Evolutionary conservation across 2,797 vertebrate species (phyloP), one percentile per base, ranked within the genome.

Genomic region (Antennarius maculatus): DNA sequence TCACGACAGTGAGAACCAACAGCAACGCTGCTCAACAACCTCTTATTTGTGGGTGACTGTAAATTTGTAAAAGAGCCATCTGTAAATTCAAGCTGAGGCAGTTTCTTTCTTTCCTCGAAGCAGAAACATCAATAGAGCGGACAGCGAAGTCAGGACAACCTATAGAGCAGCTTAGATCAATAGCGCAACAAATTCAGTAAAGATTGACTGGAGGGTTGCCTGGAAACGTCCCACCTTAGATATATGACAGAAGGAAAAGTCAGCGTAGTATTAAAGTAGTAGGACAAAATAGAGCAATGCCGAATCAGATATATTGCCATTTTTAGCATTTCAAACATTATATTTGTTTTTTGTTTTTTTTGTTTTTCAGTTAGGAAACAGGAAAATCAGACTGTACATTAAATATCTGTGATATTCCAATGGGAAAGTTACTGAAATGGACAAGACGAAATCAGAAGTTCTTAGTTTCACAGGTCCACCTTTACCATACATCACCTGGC

Each of bases 131-230:
- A 84, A 86, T 88, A 86, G 75, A 8, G 16, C 18, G 62, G 66
- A 53, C 71, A 71, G 74, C 79, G 82, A 78, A 76, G 67, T 81
- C 85, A 77, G 84, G 80, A 88, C 81, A 89, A 88, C 87, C 77
- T 86, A 89, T 86, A 87, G 86, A 79, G 76, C 56, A 74, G 80
- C 79, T 86, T 66, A 61, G 83, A 89, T 91, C 86, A n/a, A 90
- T 90, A 74, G 69, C 28, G 16, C 80, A 86, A 89, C 90, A 90
- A 90, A 92, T 82, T 87, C 87, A 74, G 88, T 86, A 85, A 89
- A 89, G 88, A 92, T 89, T 88, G 86, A 91, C 84, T 84, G 76
- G 85, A 87, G 81, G 89, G 83, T 81, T 85, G 81, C 80, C 86
- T 83, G 69, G 83, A 85, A 80, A 86, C 56, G 65, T 83, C 84